Evolutionary conservation across 2,888 invertebrate species (phyloP).

Genomic region (Willowsia nigromaculata): DNA sequence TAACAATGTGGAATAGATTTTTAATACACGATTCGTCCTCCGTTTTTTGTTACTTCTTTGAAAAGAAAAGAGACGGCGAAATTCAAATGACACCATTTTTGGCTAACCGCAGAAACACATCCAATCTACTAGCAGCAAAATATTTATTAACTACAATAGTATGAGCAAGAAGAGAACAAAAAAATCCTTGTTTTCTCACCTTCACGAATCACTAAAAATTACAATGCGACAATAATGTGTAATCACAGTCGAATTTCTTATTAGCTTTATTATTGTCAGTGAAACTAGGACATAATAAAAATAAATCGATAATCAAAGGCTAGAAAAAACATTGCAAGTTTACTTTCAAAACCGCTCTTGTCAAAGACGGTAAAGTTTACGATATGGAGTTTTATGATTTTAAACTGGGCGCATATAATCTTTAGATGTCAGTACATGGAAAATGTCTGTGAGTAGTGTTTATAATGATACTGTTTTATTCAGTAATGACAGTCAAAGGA

Average conservation of each 20-base stretch:
- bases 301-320: conserved; percentile 45
- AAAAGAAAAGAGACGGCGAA: conserved; percentile 59
- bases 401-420: too few relatives aligned
- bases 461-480: conserved; percentile 21
- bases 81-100: conserved; percentile 71
- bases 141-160: conserved; percentile 16
- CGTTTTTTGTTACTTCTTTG: conserved; percentile 36
- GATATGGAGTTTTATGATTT: too few relatives aligned
- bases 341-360: conserved; percentile 30
- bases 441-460: background rate
- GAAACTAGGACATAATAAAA: conserved; percentile 64
- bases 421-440: background rate
- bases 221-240: conserved; percentile 66
- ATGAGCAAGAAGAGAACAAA: conserved; percentile 23
- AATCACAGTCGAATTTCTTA: conserved; percentile 64
- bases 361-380: background rate
- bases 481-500: conserved; percentile 20
- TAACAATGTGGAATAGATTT: conserved; percentile 64
- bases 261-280: conserved; percentile 47
- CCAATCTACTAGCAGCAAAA: background rate
- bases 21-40: conserved; percentile 71
- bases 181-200: conserved; percentile 66
- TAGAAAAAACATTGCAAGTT: conserved; percentile 19
- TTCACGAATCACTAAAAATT: conserved; percentile 62
- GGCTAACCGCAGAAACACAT: conserved; percentile 60